Evolutionary conservation across 2,888 invertebrate species (phyloP), one percentile per base, ranked within the genome.

Genomic region (Chesias legatella): DNA sequence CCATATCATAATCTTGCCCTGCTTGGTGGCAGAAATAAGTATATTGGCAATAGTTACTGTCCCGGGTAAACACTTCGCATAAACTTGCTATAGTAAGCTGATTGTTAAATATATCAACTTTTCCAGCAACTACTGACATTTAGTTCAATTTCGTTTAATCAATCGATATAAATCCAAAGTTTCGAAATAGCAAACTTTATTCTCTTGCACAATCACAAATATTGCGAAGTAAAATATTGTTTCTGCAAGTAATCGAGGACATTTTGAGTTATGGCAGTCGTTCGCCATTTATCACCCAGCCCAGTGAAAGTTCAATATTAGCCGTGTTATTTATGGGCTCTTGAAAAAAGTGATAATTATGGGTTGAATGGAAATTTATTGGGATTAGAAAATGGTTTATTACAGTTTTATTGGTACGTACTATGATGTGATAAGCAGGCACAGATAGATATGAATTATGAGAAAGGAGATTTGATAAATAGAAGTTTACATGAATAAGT

Each of bases 291-390:
- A 54, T 54, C 54, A 54, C 41, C 29, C 28, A n/a, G 47, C 50
- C 31, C 34, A 50, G 55, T 48, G 55, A 52, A 55, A 55, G 55
- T 55, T 55, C 54, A 50, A 51, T 55, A 55, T 52, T 55, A 52
- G 51, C 50, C 29, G 36, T 30, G 33, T 52, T 55, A 52, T 55
- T 55, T 52, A 55, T 46, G 36, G 33, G 48, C 33, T 28, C 47
- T 46, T 37, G 33, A 35, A 45, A 40, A 45, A 42, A 43, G 50
- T 48, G 46, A 51, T 55, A 52, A 52, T 52, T 46, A 48, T 42
- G 25, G 37, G 34, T 35, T 39, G 21, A 10, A 31, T 20, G 32
- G 13, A n/a, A 22, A 21, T 33, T n/a, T 17, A 33, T 34, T 32
- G 30, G 23, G 22, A 32, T 33, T 26, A 30, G 22, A 9, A 27